Evolutionary conservation across 1,140 invertebrate genomes (phyloP), one percentile per base, ranked within the genome.

Genomic region (Drosophila baimaii): DNA sequence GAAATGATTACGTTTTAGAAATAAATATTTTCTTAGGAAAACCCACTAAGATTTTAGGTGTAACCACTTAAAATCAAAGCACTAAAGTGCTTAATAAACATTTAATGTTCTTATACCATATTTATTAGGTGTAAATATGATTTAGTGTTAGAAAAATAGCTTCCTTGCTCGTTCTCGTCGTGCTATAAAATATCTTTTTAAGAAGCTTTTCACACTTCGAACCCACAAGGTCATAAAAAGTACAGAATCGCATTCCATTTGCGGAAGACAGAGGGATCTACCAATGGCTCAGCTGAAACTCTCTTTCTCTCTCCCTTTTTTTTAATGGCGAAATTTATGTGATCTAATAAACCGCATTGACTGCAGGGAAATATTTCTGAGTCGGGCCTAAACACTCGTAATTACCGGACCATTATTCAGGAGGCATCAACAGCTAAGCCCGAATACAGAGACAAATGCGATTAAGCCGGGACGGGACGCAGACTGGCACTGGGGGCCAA

Each of bases 371-470:
- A 41, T 68, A 21, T 25, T 23, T 31, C 10, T 23, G 39, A 15
- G 39, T 17, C 17, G 19, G 3, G 43, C 56, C 39, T 61, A 62
- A 69, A 70, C 49, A 71, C 37, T 41, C 65, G 52, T 62, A 77
- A 77, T 78, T 78, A 78, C 44, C 27, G 27, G 27, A 64, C 44
- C 57, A 63, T 69, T 71, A 71, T 39, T 71, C 17, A 71, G 68
- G 27, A 46, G 37, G 49, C 31, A 55, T 56, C 49, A 44, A 25
- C 68, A 27, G 31, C 23, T 17, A 31, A 31, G 66, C n/a, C 27
- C 7, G 41, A 7, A 41, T 43, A 69, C 64, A 56, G 31, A 68
- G 63, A 77, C 39, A 77, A 77, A 77, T 77, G 62, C 43, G 62
- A 77, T 77, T 54, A 77, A 35, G 17, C 41, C 13, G 39, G 43